Evolutionary conservation across 2,797 vertebrate species (phyloP).

Genomic region (Spea hammondii): DNA sequence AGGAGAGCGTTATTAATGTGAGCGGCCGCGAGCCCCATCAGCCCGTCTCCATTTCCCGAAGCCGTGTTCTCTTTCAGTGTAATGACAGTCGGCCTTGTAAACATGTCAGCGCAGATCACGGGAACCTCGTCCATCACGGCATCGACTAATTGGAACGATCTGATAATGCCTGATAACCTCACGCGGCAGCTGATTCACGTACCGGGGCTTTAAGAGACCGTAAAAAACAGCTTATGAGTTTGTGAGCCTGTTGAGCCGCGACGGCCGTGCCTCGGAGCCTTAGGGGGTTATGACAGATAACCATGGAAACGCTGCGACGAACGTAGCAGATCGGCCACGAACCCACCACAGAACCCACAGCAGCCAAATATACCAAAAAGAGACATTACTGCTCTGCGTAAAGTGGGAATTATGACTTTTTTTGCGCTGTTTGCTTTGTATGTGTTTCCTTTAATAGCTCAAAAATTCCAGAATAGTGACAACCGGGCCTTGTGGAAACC

Average conservation of each 20-base stretch:
- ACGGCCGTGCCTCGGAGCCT: background rate
- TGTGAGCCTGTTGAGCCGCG: conserved; percentile 28
- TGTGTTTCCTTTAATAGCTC: no score
- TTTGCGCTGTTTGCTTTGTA: no score
- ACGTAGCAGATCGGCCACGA: no score
- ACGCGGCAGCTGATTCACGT: conserved; percentile 25
- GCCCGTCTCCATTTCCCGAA: background rate
- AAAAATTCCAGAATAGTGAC: no score
- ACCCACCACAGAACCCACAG: no score
- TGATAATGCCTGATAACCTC: conserved; percentile 50
- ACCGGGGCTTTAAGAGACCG: conserved; percentile 33
- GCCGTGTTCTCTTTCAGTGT: conserved; percentile 37
- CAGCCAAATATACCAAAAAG: no score
- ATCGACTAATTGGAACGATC: conserved; percentile 47
- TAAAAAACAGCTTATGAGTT: conserved; percentile 34
- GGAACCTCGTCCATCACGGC: conserved; percentile 44
- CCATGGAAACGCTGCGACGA: no score
- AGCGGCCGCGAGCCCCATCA: background rate
- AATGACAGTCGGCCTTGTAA: conserved; percentile 49
- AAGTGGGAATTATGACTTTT: no score
- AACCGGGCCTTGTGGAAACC: no score
- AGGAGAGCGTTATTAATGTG: no score
- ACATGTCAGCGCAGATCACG: conserved; percentile 46
- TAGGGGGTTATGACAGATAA: no score
- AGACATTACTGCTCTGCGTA: no score